Conservation (phyloP, 2,797 vertebrate genomes). For the Notoglanidium macrostoma region DNA sequence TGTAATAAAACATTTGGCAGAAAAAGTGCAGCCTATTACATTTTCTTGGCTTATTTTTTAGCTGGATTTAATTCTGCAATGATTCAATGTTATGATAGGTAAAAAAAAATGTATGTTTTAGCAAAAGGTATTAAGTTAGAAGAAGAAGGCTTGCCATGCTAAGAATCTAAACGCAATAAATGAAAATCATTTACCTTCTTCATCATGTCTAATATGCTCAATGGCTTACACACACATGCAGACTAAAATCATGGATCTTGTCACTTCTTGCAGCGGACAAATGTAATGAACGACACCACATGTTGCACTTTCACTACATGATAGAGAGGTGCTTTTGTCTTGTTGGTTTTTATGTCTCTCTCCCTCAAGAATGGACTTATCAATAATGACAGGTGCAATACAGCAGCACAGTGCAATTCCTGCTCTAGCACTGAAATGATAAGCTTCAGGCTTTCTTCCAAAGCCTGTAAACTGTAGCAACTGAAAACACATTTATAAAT, state of each 20-base stretch:
- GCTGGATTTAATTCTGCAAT: neutral
- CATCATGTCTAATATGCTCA: neutral
- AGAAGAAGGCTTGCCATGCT: neutral
- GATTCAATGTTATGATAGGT: neutral
- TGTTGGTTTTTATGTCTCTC: neutral
- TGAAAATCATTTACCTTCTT: neutral
- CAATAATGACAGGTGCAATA: slow-evolving; percentile 11
- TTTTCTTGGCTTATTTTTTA: neutral
- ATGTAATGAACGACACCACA: neutral
- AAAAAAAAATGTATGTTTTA: neutral
- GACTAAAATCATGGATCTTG: neutral
- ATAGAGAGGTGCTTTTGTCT: neutral
- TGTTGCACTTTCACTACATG: slow-evolving; percentile 1
- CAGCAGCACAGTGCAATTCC: neutral
- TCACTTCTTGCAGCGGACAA: neutral
- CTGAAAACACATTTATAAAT: neutral
- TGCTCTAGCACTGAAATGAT: neutral
- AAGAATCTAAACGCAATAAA: neutral
- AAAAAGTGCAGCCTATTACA: neutral
- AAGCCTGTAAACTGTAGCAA: neutral
- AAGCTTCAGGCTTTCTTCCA: neutral
- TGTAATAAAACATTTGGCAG: neutral
- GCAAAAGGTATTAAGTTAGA: neutral
- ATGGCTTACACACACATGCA: neutral
- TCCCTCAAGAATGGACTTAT: neutral